These are phyloP conservation scores for Calypte anna DNA, from an alignment of 2,113 vertebrate genomes.

Conservation along the genomic window DNA sequence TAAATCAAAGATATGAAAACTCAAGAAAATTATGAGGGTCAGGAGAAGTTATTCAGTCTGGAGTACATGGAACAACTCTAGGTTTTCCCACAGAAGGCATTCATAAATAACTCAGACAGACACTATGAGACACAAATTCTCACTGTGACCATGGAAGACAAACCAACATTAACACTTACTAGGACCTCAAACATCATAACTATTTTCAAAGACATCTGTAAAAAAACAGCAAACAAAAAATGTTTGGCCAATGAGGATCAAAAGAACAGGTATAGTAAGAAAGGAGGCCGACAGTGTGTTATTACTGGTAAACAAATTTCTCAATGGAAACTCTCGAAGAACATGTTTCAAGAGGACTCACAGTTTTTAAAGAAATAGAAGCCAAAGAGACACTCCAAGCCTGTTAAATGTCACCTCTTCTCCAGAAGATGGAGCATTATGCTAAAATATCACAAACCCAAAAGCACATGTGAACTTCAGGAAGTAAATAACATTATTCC, in stretches of 20 bases:
- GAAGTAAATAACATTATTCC: not conserved
- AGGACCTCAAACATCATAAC: not conserved
- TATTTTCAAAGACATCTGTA: too few relatives aligned
- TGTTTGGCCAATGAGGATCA: not conserved
- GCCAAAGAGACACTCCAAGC: not conserved
- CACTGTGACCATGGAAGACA: not conserved
- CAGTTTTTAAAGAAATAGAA: not conserved
- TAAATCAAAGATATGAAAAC: constrained; percentile 27
- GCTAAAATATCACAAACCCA: not conserved
- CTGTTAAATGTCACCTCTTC: not conserved
- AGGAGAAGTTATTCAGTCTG: not conserved
- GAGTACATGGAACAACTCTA: not conserved
- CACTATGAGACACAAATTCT: not conserved
- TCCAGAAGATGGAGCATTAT: constrained; percentile 36
- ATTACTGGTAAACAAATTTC: not conserved
- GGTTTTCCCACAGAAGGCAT: not conserved
- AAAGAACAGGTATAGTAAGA: not conserved
- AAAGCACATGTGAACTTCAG: not conserved
- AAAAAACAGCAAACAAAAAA: not conserved
- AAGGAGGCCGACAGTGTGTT: not conserved
- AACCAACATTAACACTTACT: not conserved
- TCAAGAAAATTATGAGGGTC: not conserved
- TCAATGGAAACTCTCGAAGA: not conserved
- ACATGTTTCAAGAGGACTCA: not conserved
- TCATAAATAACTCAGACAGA: not conserved